Conservation (phyloP, 2,888 invertebrate species). For the Rambutsinella grinnellia region DNA sequence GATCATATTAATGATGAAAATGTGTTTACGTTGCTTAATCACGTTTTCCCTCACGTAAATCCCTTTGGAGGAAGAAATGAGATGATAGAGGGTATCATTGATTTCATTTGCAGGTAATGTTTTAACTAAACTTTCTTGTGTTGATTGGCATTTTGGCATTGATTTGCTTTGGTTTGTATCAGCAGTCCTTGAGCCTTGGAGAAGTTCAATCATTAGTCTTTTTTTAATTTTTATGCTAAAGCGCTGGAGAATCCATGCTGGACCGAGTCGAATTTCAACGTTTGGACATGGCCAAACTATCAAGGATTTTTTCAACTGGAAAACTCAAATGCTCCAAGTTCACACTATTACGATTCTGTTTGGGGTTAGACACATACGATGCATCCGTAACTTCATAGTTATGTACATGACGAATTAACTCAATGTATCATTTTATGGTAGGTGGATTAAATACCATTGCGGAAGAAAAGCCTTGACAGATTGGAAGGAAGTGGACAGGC, state of each 20-base stretch:
- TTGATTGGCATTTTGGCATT: too few species aligned
- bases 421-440: not conserved
- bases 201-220: too few species aligned
- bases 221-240: too few species aligned
- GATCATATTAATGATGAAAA: not conserved
- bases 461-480: not conserved
- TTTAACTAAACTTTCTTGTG: too few species aligned
- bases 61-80: too few species aligned
- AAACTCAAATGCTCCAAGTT: not conserved
- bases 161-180: too few species aligned
- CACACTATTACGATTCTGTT: conserved; percentile 1
- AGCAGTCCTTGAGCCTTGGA: too few species aligned
- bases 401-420: too few species aligned
- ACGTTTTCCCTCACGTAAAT: not conserved
- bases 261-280: not conserved
- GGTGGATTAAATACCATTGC: not conserved
- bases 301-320: not conserved
- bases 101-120: conserved; percentile 13
- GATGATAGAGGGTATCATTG: too few species aligned
- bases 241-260: not conserved
- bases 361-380: not conserved
- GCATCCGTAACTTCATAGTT: not conserved
- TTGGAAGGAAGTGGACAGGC: not conserved
- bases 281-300: not conserved
- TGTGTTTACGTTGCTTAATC: not conserved